Base-by-base conservation (phyloP, 2,113 vertebrate genomes). In the Grantiella picta region DNA sequence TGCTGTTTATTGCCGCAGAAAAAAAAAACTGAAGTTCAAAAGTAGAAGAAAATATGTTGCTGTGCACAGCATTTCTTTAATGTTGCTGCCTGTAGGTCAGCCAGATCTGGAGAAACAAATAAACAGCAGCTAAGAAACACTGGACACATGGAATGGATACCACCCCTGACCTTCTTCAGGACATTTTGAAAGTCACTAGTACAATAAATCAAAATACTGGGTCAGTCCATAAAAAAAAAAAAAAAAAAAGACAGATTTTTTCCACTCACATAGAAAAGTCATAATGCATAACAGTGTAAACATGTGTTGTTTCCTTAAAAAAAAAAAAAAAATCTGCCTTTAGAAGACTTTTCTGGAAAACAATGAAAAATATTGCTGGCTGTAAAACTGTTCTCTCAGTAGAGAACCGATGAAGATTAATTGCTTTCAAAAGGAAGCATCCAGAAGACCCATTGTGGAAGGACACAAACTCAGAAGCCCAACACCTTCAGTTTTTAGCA, bases 211-310 rank as follows among this genome's bases (percentile, higher is more conserved):
- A 96, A 97, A 96, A 86, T 90, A 63, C 35, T 54, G 60, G 45
- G 50, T 77, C 75, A 96, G 90, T 90, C 63, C 77, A 89, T 94
- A 92, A 92, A 95, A 97, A 96, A 70, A 73, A 24, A 63, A 88
- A 83, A 96, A 70, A 73, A 22, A 63, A 89, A 83, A 94, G 90
- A 89, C 96, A 95, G 75, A 70, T 6, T 79, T 95, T 97, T 91
- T 91, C 61, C 64, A 89, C 35, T 80, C 86, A 71, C 60, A 87
- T 77, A 89, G 86, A 14, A 15, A 96, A 96, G 85, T 94, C 86
- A 95, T 96, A 95, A 97, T 94, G 97, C 95, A 97, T 95, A 97
- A 96, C 72, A 92, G 72, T 86, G 87, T 95, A 98, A 98, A 95
- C 70, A 95, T 64, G 89, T 31, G 65, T 69, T 94, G 81, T 92